Evolutionary conservation across 2,113 vertebrate genomes (phyloP).

Genomic region (Mobula birostris): DNA sequence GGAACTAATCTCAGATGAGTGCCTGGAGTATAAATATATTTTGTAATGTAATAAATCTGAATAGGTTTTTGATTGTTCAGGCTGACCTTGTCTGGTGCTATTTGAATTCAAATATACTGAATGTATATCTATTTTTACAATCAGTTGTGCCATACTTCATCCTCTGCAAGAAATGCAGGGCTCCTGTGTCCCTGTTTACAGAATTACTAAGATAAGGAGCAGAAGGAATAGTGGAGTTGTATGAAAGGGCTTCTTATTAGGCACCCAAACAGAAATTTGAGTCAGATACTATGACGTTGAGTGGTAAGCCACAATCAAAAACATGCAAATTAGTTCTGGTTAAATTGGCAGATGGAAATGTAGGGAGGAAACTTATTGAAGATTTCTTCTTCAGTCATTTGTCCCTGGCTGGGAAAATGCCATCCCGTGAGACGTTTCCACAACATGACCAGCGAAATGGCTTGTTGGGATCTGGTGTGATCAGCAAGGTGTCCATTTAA

Average conservation of each 20-base stretch:
- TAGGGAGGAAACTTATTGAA: background rate
- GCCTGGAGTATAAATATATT: background rate
- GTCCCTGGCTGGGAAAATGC: too few species aligned
- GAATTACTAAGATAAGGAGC: background rate
- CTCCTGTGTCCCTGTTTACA: background rate
- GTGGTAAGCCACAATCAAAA: background rate
- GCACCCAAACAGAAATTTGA: background rate
- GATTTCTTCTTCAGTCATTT: too few species aligned
- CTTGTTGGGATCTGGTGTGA: too few species aligned
- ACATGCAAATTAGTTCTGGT: background rate
- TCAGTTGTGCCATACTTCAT: background rate
- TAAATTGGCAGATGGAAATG: background rate
- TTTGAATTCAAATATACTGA: background rate
- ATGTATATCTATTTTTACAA: background rate
- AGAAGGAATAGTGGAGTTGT: background rate
- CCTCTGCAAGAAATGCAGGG: background rate
- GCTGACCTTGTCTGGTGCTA: background rate
- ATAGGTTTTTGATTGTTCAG: conserved; percentile 1
- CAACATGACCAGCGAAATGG: too few species aligned
- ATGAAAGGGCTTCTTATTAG: background rate
- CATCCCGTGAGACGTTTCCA: too few species aligned
- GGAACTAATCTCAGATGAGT: conserved; percentile 5
- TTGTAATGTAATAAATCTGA: conserved; percentile 19
- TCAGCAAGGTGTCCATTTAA: too few species aligned
- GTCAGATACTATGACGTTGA: background rate